Base-by-base conservation (phyloP, 2,797 vertebrate genomes). In the Siniperca obscura region DNA sequence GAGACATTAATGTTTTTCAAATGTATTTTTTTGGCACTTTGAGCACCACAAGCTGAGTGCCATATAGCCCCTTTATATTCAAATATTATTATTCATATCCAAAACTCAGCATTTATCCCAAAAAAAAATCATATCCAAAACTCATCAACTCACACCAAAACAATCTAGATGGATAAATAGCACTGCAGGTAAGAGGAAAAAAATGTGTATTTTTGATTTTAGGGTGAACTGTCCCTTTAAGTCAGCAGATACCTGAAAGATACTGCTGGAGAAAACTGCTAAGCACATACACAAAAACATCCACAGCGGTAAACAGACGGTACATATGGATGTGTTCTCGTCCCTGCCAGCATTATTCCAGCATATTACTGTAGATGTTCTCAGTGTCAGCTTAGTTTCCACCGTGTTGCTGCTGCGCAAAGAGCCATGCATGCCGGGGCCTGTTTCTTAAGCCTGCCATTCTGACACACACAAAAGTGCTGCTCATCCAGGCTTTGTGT, bases 401-500 rank as follows among this genome's bases (percentile, higher is more conserved):
- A 92, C 86, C 82, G 81, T 84, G 86, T 78, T 92, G 87, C 90
- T 64, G 85, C 87, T 83, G 85, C 82, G 79, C 53, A 62, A 87
- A 84, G 75, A 80, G 85, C 70, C 16, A n/a, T 82, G 89, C 95
- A 81, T 92, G 95, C 91, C 19, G 56, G 62, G 94, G 89, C 95
- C 92, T 95, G 95, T 90, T 89, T 81, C 89, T 75, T 86, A 90
- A 90, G 82, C 88, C 90, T 83, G 77, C 93, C 81, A 83, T 92
- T 94, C 91, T 92, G 91, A 91, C 91, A 90, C 89, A 91, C 91
- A 94, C 93, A 93, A 95, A 92, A 91, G 90, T 90, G 80, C 86
- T 91, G 92, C 94, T 95, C 94, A 95, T 94, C 94, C 92, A 88
- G 90, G 93, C 90, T 95, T 95, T 95, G 94, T 95, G 94, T 94